A percentile compares a stretch with the other conserved stretches of the same genome.
phyloP scores from a whole-genome alignment of 30 jellyfish, hydroid and myxozoan species.

The Aurelia aurita complex sp. Pacific region DNA sequence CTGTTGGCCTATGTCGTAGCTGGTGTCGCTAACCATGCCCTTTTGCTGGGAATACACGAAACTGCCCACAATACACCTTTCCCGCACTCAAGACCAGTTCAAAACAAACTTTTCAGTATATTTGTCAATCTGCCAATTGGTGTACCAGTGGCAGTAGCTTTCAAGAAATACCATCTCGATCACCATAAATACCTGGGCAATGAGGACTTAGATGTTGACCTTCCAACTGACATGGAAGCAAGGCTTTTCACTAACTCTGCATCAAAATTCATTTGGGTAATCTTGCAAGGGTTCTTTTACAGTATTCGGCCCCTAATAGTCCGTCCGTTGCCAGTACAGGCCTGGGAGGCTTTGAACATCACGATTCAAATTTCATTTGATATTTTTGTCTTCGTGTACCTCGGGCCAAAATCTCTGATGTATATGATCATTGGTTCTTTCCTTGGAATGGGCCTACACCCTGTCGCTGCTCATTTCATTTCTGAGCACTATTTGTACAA shows the following conservation, averaged over 20 bases:
- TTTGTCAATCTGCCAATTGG: slow-evolving; percentile 93
- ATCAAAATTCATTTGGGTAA: slow-evolving; percentile 88
- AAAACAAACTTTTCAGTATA: slow-evolving; percentile 79
- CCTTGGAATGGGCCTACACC: slow-evolving; percentile 98
- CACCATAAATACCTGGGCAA: slow-evolving; percentile 94
- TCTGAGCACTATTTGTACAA: slow-evolving; percentile 97
- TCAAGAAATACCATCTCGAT: slow-evolving; percentile 93
- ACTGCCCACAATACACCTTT: slow-evolving; percentile 88
- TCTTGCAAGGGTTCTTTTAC: slow-evolving; percentile 87
- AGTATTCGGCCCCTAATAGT: slow-evolving; percentile 84
- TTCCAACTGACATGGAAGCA: slow-evolving; percentile 94
- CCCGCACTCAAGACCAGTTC: slow-evolving; percentile 79
- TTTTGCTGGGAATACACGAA: slow-evolving; percentile 90
- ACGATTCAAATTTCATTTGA: slow-evolving; percentile 73
- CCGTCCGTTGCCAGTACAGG: slow-evolving; percentile 78
- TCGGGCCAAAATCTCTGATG: slow-evolving; percentile 87
- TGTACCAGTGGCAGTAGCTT: slow-evolving; percentile 93
- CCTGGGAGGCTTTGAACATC: slow-evolving; percentile 73
- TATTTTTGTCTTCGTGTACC: slow-evolving; percentile 37
- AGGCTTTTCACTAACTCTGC: slow-evolving; percentile 67
- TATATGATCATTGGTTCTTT: slow-evolving; percentile 90
- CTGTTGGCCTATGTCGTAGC: slow-evolving; percentile 76
- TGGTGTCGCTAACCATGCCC: slow-evolving; percentile 86
- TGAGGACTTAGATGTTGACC: slow-evolving; percentile 84
- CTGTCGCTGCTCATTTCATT: slow-evolving; percentile 97